These are phyloP conservation scores for Zapus hudsonius DNA, from an alignment of 2,113 vertebrate species.

Conservation along the genomic window DNA sequence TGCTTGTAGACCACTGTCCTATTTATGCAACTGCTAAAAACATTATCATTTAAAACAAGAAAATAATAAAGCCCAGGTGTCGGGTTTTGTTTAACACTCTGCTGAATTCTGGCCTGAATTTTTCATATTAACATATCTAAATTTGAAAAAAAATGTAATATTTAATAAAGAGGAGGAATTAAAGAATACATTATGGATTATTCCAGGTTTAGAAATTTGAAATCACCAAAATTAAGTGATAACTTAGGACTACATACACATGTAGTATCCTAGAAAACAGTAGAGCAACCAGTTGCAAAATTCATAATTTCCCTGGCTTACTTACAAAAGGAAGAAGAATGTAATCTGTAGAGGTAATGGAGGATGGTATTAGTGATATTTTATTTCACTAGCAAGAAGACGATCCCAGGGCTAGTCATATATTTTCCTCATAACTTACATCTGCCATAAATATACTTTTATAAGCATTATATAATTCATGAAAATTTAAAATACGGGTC, in stretches of 20 bases:
- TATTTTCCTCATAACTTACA: neutral
- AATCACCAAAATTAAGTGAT: neutral
- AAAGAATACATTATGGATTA: accelerated
- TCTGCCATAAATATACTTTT: neutral
- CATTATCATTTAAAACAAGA: neutral
- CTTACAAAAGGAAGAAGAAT: accelerated
- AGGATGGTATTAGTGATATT: accelerated
- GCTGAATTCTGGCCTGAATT: neutral
- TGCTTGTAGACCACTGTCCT: neutral
- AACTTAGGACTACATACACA: accelerated
- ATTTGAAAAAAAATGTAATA: neutral
- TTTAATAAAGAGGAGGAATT: accelerated
- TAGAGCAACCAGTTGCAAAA: accelerated
- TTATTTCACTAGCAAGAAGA: neutral
- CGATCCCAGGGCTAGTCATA: neutral
- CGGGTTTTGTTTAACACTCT: neutral
- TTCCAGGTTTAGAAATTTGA: neutral
- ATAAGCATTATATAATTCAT: neutral
- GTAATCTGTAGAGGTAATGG: accelerated
- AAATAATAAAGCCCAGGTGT: neutral
- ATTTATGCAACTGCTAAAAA: neutral
- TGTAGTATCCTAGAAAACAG: neutral
- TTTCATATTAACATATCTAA: neutral
- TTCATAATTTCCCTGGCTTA: accelerated
- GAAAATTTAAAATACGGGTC: neutral